Percentiles rank a stretch among this genome's conserved stretches.
phyloP scores from a whole-genome alignment of 2,113 vertebrate genomes.

The Cynoglossus semilaevis region DNA sequence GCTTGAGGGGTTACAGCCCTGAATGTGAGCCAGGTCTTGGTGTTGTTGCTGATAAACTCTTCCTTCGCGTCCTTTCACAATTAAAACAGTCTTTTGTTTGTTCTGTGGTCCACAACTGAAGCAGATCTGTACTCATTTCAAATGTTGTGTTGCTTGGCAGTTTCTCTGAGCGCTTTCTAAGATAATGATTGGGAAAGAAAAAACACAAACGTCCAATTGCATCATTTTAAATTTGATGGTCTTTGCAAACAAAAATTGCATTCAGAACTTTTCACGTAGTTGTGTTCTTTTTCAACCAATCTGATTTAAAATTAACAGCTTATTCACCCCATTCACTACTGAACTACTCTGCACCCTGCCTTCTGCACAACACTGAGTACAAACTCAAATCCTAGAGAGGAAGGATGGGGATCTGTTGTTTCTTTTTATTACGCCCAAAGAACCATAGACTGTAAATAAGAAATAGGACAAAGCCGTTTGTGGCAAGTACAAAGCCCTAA shows the following conservation, averaged over 20 bases:
- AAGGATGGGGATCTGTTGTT: conserved; percentile 20
- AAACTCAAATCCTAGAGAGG: conserved; percentile 7
- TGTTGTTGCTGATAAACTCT: conserved; percentile 2
- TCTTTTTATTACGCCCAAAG: conserved; percentile 5
- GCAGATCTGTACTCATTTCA: neutral
- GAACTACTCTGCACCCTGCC: neutral
- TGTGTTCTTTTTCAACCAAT: neutral
- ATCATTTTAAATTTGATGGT: conserved; percentile 12
- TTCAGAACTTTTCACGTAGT: neutral
- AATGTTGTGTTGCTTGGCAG: conserved; percentile 13
- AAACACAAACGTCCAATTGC: conserved; percentile 29
- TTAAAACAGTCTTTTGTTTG: conserved; percentile 1
- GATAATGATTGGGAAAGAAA: conserved; percentile 17
- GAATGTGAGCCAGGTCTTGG: conserved; percentile 1
- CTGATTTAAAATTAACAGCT: neutral
- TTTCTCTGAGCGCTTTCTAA: conserved; percentile 11
- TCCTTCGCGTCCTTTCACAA: neutral
- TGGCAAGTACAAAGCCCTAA: no score
- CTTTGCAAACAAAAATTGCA: conserved; percentile 13
- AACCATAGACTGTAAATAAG: no score
- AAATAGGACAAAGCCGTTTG: no score
- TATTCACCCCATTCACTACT: conserved; percentile 10
- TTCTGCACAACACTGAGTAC: neutral
- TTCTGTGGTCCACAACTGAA: conserved; percentile 2
- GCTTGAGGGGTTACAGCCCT: conserved; percentile 15